Percentiles rank a stretch among this genome's conserved stretches.
Evolutionary conservation across 2,888 invertebrate species (phyloP).

Genomic region (Lasioglossum lativentre): DNA sequence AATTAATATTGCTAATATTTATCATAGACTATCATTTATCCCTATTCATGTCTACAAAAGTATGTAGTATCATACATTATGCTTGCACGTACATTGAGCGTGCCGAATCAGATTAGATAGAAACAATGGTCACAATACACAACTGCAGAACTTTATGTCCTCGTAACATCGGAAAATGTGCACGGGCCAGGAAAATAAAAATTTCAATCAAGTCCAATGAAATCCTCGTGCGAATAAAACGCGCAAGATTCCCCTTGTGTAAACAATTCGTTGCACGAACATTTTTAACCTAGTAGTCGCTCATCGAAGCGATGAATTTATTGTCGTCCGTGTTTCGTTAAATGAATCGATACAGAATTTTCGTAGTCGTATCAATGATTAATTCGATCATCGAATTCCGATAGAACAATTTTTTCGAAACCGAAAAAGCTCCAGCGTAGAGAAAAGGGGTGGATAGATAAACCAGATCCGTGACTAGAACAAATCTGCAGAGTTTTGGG

Average conservation of each 20-base stretch:
- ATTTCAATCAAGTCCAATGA: background rate
- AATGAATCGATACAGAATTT: background rate
- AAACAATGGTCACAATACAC: background rate
- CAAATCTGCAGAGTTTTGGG: background rate
- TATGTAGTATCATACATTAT: no score
- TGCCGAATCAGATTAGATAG: background rate
- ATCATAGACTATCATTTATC: no score
- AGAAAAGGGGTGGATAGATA: background rate
- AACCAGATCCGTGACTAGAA: constrained; percentile 1
- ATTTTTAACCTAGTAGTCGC: background rate
- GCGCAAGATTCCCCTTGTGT: background rate
- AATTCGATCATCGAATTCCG: background rate
- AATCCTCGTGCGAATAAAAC: background rate
- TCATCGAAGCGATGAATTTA: no score
- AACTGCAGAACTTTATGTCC: background rate
- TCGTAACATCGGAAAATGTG: background rate
- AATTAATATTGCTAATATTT: background rate
- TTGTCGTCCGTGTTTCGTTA: no score
- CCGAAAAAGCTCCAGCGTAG: background rate
- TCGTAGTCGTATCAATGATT: background rate
- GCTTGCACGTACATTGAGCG: background rate
- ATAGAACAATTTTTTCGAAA: background rate
- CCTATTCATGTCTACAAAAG: no score
- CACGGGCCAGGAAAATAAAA: background rate
- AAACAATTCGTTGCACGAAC: background rate